Conservation (phyloP, 2,113 vertebrate species). For the Macrotis lagotis region DNA sequence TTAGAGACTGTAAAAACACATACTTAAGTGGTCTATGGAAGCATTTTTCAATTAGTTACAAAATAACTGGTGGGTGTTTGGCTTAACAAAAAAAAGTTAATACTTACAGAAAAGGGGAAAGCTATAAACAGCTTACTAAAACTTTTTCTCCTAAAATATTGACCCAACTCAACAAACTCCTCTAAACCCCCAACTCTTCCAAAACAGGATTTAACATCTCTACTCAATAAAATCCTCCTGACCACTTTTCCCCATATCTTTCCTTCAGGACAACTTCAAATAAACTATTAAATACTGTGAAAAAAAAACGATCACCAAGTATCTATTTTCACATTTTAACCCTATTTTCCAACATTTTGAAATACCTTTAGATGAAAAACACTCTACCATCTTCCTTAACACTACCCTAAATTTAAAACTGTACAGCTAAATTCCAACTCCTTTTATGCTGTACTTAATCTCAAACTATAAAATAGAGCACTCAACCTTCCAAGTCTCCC, state of each 20-base stretch:
- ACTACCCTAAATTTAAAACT: background rate
- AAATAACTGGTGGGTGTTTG: constrained; percentile 36
- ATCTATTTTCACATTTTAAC: background rate
- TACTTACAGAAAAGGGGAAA: background rate
- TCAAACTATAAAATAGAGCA: background rate
- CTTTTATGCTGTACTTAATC: background rate
- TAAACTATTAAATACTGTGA: background rate
- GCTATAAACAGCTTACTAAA: background rate
- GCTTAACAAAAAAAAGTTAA: constrained; percentile 44
- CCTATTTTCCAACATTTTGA: background rate
- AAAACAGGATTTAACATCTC: background rate
- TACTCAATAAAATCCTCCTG: background rate
- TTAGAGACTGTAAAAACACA: constrained; percentile 1
- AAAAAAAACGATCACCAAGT: background rate
- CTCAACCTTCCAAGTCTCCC: background rate
- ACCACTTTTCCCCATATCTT: background rate
- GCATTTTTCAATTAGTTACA: constrained; percentile 32
- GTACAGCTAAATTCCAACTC: background rate
- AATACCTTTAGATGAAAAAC: background rate
- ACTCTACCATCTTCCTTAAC: background rate
- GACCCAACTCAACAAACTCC: background rate
- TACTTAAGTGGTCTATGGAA: constrained; percentile 23
- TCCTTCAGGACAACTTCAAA: background rate
- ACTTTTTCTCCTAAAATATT: background rate
- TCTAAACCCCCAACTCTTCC: no score